Base-by-base conservation (phyloP, 2,888 invertebrate species). In the Biston stratarius region DNA sequence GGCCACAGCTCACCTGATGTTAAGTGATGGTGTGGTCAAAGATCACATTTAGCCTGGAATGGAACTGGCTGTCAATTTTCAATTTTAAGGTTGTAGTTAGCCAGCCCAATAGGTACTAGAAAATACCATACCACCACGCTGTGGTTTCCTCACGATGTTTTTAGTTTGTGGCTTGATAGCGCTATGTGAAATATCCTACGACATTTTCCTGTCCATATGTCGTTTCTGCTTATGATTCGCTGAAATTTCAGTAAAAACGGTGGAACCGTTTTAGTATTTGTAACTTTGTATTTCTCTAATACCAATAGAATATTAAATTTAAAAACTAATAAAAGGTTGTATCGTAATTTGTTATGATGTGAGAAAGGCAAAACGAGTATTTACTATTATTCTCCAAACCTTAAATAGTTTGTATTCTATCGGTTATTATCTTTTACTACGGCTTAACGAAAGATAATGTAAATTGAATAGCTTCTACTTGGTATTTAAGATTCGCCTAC, bases 371-470 rank as follows among this genome's bases (percentile, higher is more conserved):
- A 55, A 45, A 57, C 45, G 14, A 38, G 40, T 40, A 49, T 49
- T 59, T n/a, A 1, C 33, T 15, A 59, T 59, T 49, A 49, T 59
- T 49, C 42, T 49, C 10, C 7, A 15, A 47, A 14, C 51, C 6
- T n/a, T n/a, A n/a, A 42, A 2, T 42, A 7, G 15, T 45, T 45
- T 15, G 15, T 38, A 38, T 24, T 40, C 9, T 42, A 14, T 59
- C 33, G 3, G 10, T 57, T 10, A 33, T 58, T 59, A 59, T 59
- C 59, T 40, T 59, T 38, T 42, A 47, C 15, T 58, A 59, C 49
- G 49, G 40, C 24, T 24, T 49, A 59, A 42, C 40, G 38, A 47
- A 49, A 33, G 59, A 59, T 51, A 42, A 49, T 42, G 49, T 7
- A 42, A 33, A 55, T 55, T 55, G 55, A 55, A 55, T 57, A 47